A percentile compares a stretch with the other conserved stretches of the same genome.
These are phyloP conservation scores for Rhabdophis nuchalis DNA, from an alignment of 2,797 vertebrate genomes.

Conservation along the genomic window DNA sequence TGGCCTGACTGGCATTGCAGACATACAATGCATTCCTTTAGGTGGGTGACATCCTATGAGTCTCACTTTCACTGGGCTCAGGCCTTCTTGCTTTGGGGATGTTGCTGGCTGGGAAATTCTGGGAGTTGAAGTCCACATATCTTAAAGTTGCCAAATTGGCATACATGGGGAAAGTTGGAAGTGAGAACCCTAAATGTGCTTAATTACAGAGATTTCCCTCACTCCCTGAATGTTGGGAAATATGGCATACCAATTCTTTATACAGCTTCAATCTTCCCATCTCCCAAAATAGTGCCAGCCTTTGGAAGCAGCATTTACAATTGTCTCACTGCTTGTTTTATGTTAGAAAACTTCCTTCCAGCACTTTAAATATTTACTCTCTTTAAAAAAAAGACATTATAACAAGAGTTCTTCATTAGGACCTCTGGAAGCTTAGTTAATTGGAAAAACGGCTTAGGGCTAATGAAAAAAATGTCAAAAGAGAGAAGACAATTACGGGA, in stretches of 20 bases:
- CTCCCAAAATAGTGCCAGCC: not conserved
- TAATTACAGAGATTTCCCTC: not conserved
- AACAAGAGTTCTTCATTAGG: not conserved
- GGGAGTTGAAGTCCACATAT: not conserved
- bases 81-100: not conserved
- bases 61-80: not conserved
- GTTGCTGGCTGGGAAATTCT: not conserved
- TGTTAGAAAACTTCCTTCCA: not conserved
- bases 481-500: not conserved
- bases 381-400: not conserved
- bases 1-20: not conserved
- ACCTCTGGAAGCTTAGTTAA: not conserved
- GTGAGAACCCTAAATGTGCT: not conserved
- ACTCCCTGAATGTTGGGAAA: not conserved
- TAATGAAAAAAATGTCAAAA: not conserved
- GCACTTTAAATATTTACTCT: not conserved
- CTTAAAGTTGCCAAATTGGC: not conserved
- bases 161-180: not conserved
- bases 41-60: not conserved
- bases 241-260: not conserved
- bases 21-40: not conserved
- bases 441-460: not conserved
- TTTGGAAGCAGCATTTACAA: not conserved
- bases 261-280: not conserved
- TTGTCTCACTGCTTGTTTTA: not conserved